These are phyloP conservation scores for Calliphora vomitoria DNA, from an alignment of 2,888 invertebrate genomes.

Conservation along the genomic window DNA sequence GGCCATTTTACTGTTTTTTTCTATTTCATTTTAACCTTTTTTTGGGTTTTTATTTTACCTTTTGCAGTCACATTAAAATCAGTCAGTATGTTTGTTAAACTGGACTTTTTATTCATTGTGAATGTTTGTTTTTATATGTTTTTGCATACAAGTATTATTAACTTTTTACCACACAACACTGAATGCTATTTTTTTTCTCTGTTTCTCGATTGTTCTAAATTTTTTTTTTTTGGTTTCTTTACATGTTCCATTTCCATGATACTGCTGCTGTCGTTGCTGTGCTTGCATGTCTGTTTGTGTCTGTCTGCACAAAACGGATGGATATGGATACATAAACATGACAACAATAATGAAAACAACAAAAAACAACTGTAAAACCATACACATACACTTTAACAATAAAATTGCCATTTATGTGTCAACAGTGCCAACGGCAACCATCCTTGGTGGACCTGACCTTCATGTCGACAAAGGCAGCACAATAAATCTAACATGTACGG, in stretches of 20 bases:
- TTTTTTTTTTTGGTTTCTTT: constrained; percentile 34
- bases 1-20: too few species aligned
- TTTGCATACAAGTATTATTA: constrained; percentile 24
- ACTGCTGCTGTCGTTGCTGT: neutral
- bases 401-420: constrained; percentile 78
- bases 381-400: constrained; percentile 46
- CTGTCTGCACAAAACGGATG: constrained; percentile 44
- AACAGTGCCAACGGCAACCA: constrained; percentile 92
- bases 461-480: constrained; percentile 93
- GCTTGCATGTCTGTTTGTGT: neutral
- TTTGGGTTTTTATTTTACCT: neutral
- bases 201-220: constrained; percentile 1
- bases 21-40: neutral
- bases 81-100: neutral
- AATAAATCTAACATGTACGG: constrained; percentile 93
- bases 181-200: constrained; percentile 2
- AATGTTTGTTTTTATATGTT: constrained; percentile 21
- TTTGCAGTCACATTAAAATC: constrained; percentile 24
- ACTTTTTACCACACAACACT: constrained; percentile 17
- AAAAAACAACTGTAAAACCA: constrained; percentile 24
- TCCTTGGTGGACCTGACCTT: constrained; percentile 91
- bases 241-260: constrained; percentile 19
- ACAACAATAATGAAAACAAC: constrained; percentile 12
- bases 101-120: neutral
- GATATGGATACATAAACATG: constrained; percentile 32